These are phyloP conservation scores for Perca fluviatilis DNA, from an alignment of 2,113 vertebrate species.

Conservation along the genomic window DNA sequence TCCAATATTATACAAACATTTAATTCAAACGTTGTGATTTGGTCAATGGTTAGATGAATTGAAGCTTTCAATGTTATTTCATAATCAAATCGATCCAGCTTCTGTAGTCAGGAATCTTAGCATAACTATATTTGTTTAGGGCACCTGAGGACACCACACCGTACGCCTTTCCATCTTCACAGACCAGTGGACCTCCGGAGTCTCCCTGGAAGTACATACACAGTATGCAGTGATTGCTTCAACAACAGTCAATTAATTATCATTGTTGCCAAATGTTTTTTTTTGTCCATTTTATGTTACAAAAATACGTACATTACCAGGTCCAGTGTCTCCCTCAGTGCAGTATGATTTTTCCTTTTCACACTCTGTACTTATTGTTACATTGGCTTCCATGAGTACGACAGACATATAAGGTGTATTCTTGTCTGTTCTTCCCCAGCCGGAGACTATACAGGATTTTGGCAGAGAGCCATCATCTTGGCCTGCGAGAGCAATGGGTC, in stretches of 20 bases:
- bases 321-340: conserved; percentile 76
- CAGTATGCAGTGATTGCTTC: neutral
- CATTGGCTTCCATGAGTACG: conserved; percentile 72
- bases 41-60: rapidly evolving
- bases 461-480: neutral
- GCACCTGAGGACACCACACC: conserved; percentile 78
- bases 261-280: neutral
- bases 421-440: conserved; percentile 81
- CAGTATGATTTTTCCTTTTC: conserved; percentile 72
- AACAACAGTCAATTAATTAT: neutral
- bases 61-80: neutral
- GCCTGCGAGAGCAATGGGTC: conserved; percentile 35
- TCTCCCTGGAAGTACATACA: conserved; percentile 83
- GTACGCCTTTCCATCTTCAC: conserved; percentile 73
- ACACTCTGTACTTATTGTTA: conserved; percentile 77
- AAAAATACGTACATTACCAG: conserved; percentile 46
- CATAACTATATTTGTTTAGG: conserved; percentile 66
- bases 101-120: conserved; percentile 72
- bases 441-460: conserved; percentile 79
- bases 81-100: conserved; percentile 79
- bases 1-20: neutral
- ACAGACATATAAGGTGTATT: rapidly evolving
- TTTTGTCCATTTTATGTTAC: neutral
- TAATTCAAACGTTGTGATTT: neutral
- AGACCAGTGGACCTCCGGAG: conserved; percentile 88